A percentile compares a stretch with the other conserved stretches of the same genome.
phyloP scores from a whole-genome alignment of 1,140 invertebrate genomes.

The Drosophila ambigua region DNA sequence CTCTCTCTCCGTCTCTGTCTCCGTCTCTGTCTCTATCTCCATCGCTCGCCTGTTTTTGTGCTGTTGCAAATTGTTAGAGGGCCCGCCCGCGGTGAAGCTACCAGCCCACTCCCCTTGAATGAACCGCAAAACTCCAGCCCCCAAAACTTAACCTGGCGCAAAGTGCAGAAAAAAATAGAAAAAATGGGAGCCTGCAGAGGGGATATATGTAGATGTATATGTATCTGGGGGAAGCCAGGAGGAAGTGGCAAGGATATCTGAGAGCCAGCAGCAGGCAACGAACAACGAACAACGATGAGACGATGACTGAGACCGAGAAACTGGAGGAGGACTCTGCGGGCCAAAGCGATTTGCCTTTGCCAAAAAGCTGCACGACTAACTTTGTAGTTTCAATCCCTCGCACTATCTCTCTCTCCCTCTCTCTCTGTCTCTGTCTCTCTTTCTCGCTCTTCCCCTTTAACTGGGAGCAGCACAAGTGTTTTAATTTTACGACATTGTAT shows the following conservation, averaged over 20 bases:
- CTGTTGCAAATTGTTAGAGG: slow-evolving; percentile 70
- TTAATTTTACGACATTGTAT: slow-evolving; percentile 84
- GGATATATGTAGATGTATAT: not conserved
- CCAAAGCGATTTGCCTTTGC: slow-evolving; percentile 78
- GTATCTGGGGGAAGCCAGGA: slow-evolving; percentile 21
- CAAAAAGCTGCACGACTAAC: slow-evolving; percentile 75
- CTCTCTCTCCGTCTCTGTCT: too few relatives aligned
- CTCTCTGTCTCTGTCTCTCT: not conserved
- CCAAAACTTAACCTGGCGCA: slow-evolving; percentile 37
- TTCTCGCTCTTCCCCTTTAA: slow-evolving; percentile 8
- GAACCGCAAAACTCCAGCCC: not conserved
- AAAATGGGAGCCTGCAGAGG: slow-evolving; percentile 22
- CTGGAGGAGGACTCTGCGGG: slow-evolving; percentile 18
- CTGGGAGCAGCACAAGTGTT: slow-evolving; percentile 75
- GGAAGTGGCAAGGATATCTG: slow-evolving; percentile 14
- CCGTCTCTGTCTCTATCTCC: not conserved
- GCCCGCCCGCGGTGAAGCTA: slow-evolving; percentile 54
- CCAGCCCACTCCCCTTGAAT: not conserved
- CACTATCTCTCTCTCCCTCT: slow-evolving; percentile 6
- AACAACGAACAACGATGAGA: not conserved
- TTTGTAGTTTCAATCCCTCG: slow-evolving; percentile 59
- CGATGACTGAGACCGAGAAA: not conserved
- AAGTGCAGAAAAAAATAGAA: slow-evolving; percentile 50
- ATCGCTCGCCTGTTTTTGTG: slow-evolving; percentile 21
- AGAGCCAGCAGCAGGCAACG: too few relatives aligned